Evolutionary conservation across 2,797 vertebrate species (phyloP).

Genomic region (Crax fasciolata): DNA sequence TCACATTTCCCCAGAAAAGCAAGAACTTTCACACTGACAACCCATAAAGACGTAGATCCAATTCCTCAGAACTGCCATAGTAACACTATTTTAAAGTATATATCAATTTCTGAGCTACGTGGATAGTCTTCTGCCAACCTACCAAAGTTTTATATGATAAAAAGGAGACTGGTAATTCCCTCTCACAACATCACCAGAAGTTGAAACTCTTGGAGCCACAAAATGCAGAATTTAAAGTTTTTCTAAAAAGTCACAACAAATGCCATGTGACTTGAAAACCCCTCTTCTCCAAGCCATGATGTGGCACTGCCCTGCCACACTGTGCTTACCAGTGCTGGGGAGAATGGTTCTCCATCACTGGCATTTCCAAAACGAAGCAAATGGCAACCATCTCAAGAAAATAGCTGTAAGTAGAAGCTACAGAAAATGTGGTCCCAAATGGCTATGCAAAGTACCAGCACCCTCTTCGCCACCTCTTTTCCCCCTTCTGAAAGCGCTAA

Average conservation of each 20-base stretch:
- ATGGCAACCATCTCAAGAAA: background rate
- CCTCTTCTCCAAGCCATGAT: background rate
- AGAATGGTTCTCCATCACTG: background rate
- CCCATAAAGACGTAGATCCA: background rate
- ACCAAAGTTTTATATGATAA: background rate
- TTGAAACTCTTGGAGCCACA: background rate
- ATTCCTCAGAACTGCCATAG: background rate
- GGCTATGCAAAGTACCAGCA: background rate
- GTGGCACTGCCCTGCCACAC: background rate
- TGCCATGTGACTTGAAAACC: background rate
- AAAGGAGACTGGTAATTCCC: background rate
- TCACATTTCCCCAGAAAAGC: background rate
- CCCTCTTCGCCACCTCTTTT: background rate
- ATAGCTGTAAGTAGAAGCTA: background rate
- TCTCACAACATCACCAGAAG: background rate
- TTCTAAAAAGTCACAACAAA: background rate
- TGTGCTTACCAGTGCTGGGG: background rate
- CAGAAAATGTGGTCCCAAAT: background rate
- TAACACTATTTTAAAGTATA: background rate
- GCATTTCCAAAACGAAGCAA: background rate
- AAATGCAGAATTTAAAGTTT: background rate
- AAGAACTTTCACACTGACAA: background rate
- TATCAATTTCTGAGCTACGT: background rate
- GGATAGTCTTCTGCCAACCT: background rate
- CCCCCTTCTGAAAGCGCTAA: background rate